phyloP scores from a whole-genome alignment of 1,140 invertebrate species.

The Papilio xuthus region DNA sequence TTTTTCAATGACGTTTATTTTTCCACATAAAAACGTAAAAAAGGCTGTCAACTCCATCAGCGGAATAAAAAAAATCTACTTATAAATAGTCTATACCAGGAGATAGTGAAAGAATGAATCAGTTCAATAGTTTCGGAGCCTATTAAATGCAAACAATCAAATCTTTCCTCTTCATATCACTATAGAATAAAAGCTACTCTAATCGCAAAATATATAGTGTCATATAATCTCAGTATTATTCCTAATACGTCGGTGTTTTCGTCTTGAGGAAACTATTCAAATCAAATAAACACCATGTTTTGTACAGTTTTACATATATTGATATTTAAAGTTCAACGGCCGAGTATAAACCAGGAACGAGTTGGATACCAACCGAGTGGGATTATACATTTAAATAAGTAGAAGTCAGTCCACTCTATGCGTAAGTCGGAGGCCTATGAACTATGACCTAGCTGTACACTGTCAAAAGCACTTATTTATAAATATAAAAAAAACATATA shows the following conservation, averaged over 20 bases:
- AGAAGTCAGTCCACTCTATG: conserved; percentile 3
- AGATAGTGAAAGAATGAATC: too few relatives aligned
- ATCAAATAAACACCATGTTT: neutral
- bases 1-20: too few relatives aligned
- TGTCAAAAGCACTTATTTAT: neutral
- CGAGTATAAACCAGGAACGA: conserved; percentile 8
- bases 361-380: neutral
- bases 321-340: conserved; percentile 8
- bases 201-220: too few relatives aligned
- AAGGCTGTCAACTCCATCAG: too few relatives aligned
- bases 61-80: too few relatives aligned
- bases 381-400: conserved; percentile 28
- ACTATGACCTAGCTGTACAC: conserved; percentile 10
- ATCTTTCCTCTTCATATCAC: too few relatives aligned
- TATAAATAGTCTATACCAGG: too few relatives aligned
- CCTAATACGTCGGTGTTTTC: neutral
- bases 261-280: neutral
- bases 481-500: too few relatives aligned
- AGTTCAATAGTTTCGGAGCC: too few relatives aligned
- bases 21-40: too few relatives aligned
- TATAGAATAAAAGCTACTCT: neutral
- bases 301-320: conserved; percentile 1
- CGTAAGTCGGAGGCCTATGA: conserved; percentile 3
- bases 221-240: too few relatives aligned
- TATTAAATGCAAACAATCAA: too few relatives aligned